Evolutionary conservation across 2,113 vertebrate species (phyloP), one percentile per base, ranked within the genome.

Genomic region (Anas platyrhynchos): DNA sequence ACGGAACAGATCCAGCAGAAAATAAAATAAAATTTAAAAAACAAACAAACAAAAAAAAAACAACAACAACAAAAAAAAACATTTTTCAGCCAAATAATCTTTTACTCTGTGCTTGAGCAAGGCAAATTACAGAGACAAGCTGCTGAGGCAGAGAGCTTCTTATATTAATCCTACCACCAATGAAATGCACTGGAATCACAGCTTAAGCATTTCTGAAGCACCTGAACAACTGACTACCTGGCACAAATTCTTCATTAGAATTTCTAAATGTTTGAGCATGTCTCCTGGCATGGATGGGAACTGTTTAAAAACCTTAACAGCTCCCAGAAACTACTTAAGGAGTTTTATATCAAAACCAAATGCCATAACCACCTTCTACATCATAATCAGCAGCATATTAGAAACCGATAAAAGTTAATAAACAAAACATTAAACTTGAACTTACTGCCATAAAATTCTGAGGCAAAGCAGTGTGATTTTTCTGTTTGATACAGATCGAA

Each of bases 341-440:
- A 34, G 59, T 90, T 87, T 34, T 65, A 54, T 79, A 91, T 88
- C 88, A 46, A 81, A 93, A 77, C 83, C 94, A 95, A 88, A 90
- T 55, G 80, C 76, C 65, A 74, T 27, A 74, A 81, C 68, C 83
- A 41, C 86, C 65, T 79, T 52, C 83, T 23, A 41, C 67, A 72
- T 74, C 77, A 38, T 26, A 54, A 89, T 36, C 90, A 77, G 93
- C 85, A 83, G 56, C 29, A 2, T 55, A 85, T 83, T 66, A 88
- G 88, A 54, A 94, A 82, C 65, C 29, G 52, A 91, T 89, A 84
- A 69, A 89, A 85, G 78, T 81, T 66, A 74, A 80, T 76, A 80
- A 91, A 87, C 75, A 79, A 72, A 89, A 88, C 74, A 44, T 66
- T 48, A 79, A 63, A 84, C 44, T 17, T 38, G 36, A 86, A 91